phyloP scores from a whole-genome alignment of 2,888 invertebrate genomes.

The Hanleya hanleyi region DNA sequence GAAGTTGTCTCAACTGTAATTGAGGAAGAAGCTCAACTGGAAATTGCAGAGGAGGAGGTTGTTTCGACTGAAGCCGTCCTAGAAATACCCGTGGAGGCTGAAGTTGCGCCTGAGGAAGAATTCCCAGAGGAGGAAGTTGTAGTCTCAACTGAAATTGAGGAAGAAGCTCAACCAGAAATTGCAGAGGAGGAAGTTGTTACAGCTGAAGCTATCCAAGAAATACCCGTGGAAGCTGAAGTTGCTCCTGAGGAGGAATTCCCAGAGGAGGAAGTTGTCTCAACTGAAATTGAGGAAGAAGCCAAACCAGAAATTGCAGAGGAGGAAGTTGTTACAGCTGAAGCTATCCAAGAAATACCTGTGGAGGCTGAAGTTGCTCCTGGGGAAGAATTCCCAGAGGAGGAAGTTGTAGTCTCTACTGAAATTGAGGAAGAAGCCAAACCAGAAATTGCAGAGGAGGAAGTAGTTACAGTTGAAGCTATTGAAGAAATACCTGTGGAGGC shows the following conservation, averaged over 20 bases:
- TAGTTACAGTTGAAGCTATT: constrained; percentile 8
- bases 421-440: constrained; percentile 37
- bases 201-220: background rate
- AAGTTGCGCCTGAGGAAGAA: constrained; percentile 33
- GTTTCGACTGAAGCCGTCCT: background rate
- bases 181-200: constrained; percentile 4
- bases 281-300: constrained; percentile 50
- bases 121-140: constrained; percentile 38
- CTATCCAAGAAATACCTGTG: constrained; percentile 44
- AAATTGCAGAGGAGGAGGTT: background rate
- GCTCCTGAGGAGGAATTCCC: background rate
- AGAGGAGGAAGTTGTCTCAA: constrained; percentile 39
- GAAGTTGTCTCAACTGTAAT: background rate
- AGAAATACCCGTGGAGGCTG: constrained; percentile 40
- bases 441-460: constrained; percentile 52
- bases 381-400: constrained; percentile 37
- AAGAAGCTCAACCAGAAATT: background rate
- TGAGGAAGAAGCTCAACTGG: background rate
- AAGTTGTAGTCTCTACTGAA: constrained; percentile 8
- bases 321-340: constrained; percentile 53
- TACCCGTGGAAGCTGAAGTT: background rate
- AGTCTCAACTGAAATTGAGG: constrained; percentile 35
- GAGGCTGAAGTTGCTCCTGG: constrained; percentile 35
- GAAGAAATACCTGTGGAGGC: background rate
- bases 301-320: constrained; percentile 44